These are phyloP conservation scores for Bradypodion ventrale DNA, from an alignment of 2,797 vertebrate genomes.

Conservation along the genomic window DNA sequence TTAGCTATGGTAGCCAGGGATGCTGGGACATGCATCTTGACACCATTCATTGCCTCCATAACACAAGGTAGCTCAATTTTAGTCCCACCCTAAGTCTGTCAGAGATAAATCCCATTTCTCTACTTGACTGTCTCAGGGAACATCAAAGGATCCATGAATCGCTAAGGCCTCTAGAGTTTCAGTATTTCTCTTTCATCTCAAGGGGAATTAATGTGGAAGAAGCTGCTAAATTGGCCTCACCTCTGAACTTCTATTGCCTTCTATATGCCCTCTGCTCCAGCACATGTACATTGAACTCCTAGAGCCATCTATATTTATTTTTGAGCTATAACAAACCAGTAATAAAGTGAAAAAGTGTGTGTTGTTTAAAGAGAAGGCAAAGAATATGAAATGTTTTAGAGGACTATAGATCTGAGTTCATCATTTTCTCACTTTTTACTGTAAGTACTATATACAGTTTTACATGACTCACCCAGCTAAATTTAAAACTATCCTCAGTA, in stretches of 20 bases:
- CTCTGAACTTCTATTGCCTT: not conserved
- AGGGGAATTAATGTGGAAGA: not conserved
- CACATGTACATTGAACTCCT: not conserved
- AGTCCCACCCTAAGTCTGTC: not conserved
- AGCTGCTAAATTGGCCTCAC: not conserved
- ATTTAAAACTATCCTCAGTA: not conserved
- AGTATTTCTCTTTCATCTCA: not conserved
- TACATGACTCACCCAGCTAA: not conserved
- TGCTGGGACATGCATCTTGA: too few relatives aligned
- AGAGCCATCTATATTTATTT: constrained; percentile 6
- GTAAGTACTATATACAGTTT: not conserved
- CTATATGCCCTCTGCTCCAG: not conserved
- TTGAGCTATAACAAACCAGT: not conserved
- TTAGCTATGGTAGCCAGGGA: too few relatives aligned
- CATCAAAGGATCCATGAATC: not conserved
- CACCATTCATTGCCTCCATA: too few relatives aligned
- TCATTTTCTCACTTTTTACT: not conserved
- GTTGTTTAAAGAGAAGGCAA: not conserved
- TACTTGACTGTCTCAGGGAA: not conserved
- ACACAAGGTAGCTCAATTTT: not conserved
- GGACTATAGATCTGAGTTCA: not conserved
- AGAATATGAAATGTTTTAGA: constrained; percentile 6
- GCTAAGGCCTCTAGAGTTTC: not conserved
- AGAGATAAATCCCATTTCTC: not conserved
- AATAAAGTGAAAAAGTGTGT: not conserved